Evolutionary conservation across 1,140 invertebrate genomes (phyloP).

Genomic region (Theocolax elegans): DNA sequence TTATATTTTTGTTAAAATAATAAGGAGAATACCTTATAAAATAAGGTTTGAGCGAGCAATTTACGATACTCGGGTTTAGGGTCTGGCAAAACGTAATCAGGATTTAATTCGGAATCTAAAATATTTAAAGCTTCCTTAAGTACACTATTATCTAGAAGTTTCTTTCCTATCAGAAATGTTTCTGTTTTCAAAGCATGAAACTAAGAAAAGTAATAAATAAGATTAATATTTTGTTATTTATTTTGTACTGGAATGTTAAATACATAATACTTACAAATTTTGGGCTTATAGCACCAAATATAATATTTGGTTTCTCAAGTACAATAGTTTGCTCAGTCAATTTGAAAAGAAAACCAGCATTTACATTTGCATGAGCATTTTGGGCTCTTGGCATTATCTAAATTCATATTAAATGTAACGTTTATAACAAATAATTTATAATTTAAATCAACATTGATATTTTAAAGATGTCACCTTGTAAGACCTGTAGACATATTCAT

Average conservation of each 20-base stretch:
- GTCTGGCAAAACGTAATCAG: constrained; percentile 73
- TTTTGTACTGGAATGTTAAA: not conserved
- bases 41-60: constrained; percentile 74
- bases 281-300: constrained; percentile 75
- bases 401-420: not conserved
- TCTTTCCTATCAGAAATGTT: constrained; percentile 71
- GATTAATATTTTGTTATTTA: constrained; percentile 4
- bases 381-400: constrained; percentile 69
- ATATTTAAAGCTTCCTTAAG: constrained; percentile 70
- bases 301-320: constrained; percentile 68
- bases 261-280: constrained; percentile 75
- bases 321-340: constrained; percentile 64
- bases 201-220: constrained; percentile 51
- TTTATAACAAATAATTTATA: not conserved
- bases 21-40: constrained; percentile 78
- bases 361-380: constrained; percentile 86
- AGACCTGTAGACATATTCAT: constrained; percentile 66
- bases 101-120: constrained; percentile 73
- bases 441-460: too few relatives aligned
- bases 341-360: constrained; percentile 81
- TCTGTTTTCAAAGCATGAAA: constrained; percentile 77
- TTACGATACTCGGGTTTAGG: constrained; percentile 74
- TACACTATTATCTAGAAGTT: constrained; percentile 67
- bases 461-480: constrained; percentile 69
- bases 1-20: not conserved